Base-by-base conservation (phyloP, 2,888 invertebrate species). In the Mamestra brassicae region DNA sequence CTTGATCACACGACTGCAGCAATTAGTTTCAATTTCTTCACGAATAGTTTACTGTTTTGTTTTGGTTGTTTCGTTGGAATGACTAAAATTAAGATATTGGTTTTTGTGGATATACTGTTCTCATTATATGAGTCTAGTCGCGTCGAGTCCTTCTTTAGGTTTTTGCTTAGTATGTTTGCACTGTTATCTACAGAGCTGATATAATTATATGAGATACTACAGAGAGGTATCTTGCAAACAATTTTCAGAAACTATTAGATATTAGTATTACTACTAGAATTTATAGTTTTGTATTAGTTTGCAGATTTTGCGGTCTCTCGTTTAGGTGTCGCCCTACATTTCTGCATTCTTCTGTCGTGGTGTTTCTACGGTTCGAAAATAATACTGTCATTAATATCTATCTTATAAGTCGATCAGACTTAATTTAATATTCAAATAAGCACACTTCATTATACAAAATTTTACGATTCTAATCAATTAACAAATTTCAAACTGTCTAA, bases 11-110 rank as follows among this genome's bases (percentile, higher is more conserved):
- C 78, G 79, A 66, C 77, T 77, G 71, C 72, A 71, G 60, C 52
- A 85, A 81, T 86, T 86, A 86, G 76, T 65, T 52, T 74, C 76
- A 79, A 79, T 81, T 83, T 86, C 80, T 86, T 86, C 71, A 61
- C 13, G 58, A 76, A 86, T 78, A 77, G 80, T 79, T 81, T 62
- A 71, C n/a, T 52, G 60, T 0, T 62, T 69, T 83, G 55, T 74
- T 84, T 73, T 55, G 42, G 63, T 58, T 26, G 10, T 66, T 50
- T 52, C 7, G 15, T 13, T 15, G 45, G 11, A 26, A 8, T 4
- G 58, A 4, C 26, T 64, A 4, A 36, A 71, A 54, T 42, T 11
- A 11, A 55, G 42, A 17, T 61, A 50, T 71, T 61, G 34, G 7
- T n/a, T 11, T 55, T 55, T 55, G 50, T 50, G 4, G 11, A 17